phyloP scores from a whole-genome alignment of 2,113 vertebrate genomes.

The Prolemur simus region DNA sequence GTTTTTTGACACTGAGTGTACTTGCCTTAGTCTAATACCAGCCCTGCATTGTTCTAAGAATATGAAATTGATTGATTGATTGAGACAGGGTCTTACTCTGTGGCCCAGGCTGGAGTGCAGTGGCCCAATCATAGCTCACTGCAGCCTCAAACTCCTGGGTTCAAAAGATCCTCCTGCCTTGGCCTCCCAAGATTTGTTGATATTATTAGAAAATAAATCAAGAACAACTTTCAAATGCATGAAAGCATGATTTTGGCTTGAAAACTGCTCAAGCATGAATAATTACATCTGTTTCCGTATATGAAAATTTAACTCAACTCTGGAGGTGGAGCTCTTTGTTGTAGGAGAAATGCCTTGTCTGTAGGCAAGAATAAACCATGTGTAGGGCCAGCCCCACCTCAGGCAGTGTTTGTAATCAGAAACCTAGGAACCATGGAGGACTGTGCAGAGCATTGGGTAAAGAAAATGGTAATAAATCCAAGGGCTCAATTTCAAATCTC shows the following conservation, averaged over 20 bases:
- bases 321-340: background rate
- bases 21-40: background rate
- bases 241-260: background rate
- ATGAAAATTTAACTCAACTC: background rate
- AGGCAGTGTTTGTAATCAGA: background rate
- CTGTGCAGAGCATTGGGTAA: background rate
- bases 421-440: background rate
- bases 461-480: background rate
- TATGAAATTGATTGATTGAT: background rate
- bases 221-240: background rate
- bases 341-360: background rate
- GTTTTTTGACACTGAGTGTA: background rate
- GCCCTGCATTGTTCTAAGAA: background rate
- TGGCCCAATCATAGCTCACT: too few species aligned
- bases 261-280: background rate
- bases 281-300: background rate
- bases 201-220: background rate
- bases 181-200: background rate
- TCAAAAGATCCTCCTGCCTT: too few species aligned
- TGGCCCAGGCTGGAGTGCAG: too few species aligned
- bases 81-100: too few species aligned
- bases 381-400: background rate
- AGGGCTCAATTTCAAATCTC: background rate
- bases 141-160: too few species aligned
- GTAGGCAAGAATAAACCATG: background rate